Evolutionary conservation across 2,113 vertebrate genomes (phyloP).

Genomic region (Dasypus novemcinctus): DNA sequence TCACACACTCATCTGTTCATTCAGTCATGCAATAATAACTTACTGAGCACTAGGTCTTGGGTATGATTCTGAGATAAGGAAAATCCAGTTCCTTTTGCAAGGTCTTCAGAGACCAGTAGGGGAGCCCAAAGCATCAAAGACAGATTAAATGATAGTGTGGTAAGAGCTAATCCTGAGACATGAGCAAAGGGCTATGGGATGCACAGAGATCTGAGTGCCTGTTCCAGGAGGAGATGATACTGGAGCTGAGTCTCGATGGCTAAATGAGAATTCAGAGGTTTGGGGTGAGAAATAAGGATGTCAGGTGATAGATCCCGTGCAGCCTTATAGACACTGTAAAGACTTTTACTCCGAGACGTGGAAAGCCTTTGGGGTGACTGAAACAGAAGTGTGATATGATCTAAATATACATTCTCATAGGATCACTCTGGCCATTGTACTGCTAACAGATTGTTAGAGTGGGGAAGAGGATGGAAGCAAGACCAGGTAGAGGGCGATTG

Average conservation of each 20-base stretch:
- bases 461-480: neutral
- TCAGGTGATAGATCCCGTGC: neutral
- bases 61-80: neutral
- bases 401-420: neutral
- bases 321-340: neutral
- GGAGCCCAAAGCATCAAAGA: neutral
- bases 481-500: neutral
- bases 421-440: neutral
- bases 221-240: neutral
- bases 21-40: neutral
- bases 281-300: no score
- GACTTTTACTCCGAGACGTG: neutral
- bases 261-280: neutral
- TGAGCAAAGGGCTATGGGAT: neutral
- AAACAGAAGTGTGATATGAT: neutral
- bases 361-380: neutral
- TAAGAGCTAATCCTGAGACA: neutral
- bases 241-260: neutral
- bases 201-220: no score
- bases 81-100: neutral
- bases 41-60: neutral
- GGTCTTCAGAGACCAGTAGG: neutral
- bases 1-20: accelerated
- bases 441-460: neutral
- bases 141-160: neutral